A percentile compares a stretch with the other conserved stretches of the same genome.
Conservation (phyloP, 2,797 vertebrate genomes). For the Tenualosa thibaudeaui region DNA sequence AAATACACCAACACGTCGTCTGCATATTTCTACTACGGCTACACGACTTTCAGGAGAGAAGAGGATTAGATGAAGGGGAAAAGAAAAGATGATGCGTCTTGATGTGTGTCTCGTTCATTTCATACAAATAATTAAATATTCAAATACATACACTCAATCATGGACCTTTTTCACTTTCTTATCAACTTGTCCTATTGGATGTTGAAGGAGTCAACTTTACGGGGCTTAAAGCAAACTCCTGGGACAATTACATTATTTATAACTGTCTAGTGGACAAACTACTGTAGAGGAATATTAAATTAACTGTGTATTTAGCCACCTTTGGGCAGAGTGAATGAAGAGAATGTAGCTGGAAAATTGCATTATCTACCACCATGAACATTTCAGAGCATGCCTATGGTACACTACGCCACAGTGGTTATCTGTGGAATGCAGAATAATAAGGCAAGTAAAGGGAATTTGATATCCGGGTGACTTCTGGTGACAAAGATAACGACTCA, state of each 20-base stretch:
- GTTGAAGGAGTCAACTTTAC: background rate
- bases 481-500: background rate
- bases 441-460: background rate
- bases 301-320: background rate
- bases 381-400: background rate
- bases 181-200: background rate
- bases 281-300: background rate
- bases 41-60: background rate
- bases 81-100: background rate
- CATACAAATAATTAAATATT: background rate
- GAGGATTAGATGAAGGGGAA: background rate
- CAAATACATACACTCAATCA: background rate
- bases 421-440: background rate
- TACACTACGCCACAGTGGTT: background rate
- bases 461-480: slow-evolving; percentile 12
- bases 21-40: background rate
- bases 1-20: background rate
- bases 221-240: background rate
- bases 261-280: background rate
- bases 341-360: background rate
- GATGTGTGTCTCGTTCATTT: background rate
- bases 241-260: background rate
- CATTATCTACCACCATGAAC: background rate
- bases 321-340: background rate
- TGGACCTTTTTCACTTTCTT: background rate